Conservation (phyloP, 1,140 invertebrate species). For the Pogonomyrmex californicus region DNA sequence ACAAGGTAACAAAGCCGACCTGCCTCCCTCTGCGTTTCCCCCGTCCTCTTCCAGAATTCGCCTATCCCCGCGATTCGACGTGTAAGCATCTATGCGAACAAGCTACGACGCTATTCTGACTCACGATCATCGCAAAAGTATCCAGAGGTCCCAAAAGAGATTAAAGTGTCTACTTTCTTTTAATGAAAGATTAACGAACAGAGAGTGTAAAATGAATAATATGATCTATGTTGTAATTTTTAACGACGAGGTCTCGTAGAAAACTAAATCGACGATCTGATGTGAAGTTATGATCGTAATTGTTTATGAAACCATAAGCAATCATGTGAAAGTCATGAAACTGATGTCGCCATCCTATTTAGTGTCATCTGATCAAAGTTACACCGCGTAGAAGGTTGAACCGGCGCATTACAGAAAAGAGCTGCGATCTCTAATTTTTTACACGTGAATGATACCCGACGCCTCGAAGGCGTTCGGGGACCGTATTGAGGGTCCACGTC, state of each 20-base stretch:
- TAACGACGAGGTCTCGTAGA: background rate
- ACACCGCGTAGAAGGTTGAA: conserved; percentile 49
- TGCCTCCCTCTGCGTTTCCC: conserved; percentile 51
- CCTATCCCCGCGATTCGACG: conserved; percentile 41
- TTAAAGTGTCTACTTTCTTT: background rate
- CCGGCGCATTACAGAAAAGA: conserved; percentile 48
- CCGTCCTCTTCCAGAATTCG: conserved; percentile 8
- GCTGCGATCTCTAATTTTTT: conserved; percentile 57
- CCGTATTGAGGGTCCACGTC: conserved; percentile 58
- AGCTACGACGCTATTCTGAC: conserved; percentile 24
- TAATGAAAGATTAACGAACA: background rate
- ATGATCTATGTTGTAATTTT: background rate
- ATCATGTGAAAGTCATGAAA: conserved; percentile 10
- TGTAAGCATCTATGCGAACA: conserved; percentile 80
- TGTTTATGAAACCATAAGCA: background rate
- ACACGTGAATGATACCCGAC: conserved; percentile 41
- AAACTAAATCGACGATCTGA: background rate
- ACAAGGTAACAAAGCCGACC: conserved; percentile 74
- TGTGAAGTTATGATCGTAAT: background rate
- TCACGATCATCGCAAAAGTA: background rate
- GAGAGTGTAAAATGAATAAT: background rate
- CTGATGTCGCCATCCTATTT: conserved; percentile 24
- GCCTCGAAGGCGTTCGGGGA: conserved; percentile 40
- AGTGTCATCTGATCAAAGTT: conserved; percentile 48
- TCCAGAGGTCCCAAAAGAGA: background rate